These are phyloP conservation scores for Encarsia formosa DNA, from an alignment of 2,888 invertebrate genomes.

Conservation along the genomic window DNA sequence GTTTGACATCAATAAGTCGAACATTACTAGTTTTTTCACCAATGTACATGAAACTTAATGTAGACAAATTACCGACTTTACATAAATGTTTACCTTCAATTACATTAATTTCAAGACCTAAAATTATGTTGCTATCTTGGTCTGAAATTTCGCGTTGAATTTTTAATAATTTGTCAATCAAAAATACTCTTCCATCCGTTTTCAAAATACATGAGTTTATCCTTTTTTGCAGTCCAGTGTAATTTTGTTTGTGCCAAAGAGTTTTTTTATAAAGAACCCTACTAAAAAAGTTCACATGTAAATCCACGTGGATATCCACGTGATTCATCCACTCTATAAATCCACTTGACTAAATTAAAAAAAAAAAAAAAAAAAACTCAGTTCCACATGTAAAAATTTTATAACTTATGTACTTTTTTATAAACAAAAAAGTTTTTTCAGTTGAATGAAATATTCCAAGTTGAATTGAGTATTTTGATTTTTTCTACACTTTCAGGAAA, in stretches of 20 bases:
- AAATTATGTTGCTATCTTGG: not conserved
- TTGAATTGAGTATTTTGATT: no score
- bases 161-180: not conserved
- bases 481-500: no score
- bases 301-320: no score
- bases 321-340: no score
- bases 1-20: not conserved
- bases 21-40: not conserved
- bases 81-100: not conserved
- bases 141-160: not conserved
- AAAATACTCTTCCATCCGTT: not conserved
- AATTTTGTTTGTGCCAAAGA: not conserved
- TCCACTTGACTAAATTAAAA: no score
- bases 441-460: no score
- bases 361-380: no score
- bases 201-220: not conserved
- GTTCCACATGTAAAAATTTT: no score
- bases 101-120: not conserved
- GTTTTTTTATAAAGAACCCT: not conserved
- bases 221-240: not conserved
- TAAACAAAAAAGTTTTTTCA: no score
- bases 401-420: no score
- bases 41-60: not conserved
- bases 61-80: not conserved
- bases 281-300: no score